A percentile compares a stretch with the other conserved stretches of the same genome.
phyloP scores from a whole-genome alignment of 2,113 vertebrate species.

The Suncus etruscus region DNA sequence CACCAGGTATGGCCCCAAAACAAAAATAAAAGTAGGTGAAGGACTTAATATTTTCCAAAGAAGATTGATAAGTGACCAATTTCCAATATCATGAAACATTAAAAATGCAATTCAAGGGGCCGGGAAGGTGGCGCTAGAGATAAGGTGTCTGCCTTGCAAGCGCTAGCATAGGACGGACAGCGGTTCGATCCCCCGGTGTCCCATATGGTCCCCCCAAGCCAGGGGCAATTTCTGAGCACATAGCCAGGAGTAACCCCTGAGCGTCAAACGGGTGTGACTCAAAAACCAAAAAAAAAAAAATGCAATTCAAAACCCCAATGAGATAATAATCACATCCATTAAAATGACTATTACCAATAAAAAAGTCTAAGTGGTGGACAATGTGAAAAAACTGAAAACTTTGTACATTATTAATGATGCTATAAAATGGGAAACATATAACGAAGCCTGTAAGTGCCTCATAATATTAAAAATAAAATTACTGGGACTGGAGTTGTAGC shows the following conservation, averaged over 20 bases:
- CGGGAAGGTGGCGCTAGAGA: too few relatives aligned
- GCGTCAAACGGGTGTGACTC: too few relatives aligned
- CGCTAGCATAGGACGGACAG: too few relatives aligned
- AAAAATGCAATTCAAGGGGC: not conserved
- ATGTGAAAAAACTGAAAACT: not conserved
- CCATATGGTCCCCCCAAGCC: too few relatives aligned
- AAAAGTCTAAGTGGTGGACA: not conserved
- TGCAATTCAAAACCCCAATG: conserved; percentile 21
- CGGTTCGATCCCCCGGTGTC: too few relatives aligned
- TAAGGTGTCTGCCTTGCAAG: too few relatives aligned
- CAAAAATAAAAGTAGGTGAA: not conserved
- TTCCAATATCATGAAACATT: not conserved
- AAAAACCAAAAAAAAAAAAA: too few relatives aligned
- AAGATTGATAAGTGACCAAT: conserved; percentile 8
- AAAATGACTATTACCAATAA: not conserved
- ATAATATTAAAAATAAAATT: not conserved
- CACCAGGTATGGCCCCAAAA: too few relatives aligned
- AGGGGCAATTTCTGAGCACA: too few relatives aligned
- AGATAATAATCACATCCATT: not conserved
- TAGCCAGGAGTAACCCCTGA: too few relatives aligned
- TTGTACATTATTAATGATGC: not conserved
- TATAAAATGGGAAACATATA: conserved; percentile 29
- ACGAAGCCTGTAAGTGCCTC: not conserved
- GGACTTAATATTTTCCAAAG: conserved; percentile 6
- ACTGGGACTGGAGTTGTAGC: too few relatives aligned